Evolutionary conservation across 2,888 invertebrate genomes (phyloP), one percentile per base, ranked within the genome.

Genomic region (Meta bourneti): DNA sequence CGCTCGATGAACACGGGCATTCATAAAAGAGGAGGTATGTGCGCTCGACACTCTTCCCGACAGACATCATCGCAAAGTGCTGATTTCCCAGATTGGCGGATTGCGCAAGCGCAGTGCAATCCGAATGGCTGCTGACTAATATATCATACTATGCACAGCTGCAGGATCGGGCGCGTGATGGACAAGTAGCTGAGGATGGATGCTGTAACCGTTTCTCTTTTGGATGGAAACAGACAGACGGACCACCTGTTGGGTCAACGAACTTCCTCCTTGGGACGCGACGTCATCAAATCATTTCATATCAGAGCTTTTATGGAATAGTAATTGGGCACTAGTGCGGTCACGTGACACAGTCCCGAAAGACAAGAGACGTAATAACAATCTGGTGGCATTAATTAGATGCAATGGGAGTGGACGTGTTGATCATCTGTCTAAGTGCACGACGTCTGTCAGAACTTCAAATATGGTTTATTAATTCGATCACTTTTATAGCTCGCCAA

Each of bases 171-270:
- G 71, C 69, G 49, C 71, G 71, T 86, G 86, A 86, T 86, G 86
- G 86, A 86, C 86, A 70, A 54, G 78, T 34, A 34, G 34, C 34
- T 77, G 54, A 77, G 75, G n/a, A 48, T 77, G 70, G 51, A 71
- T 86, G 51, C 54, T 85, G 86, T 78, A 74, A 83, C 83, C 72
- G 83, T 83, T 79, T 79, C 79, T 82, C 71, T 49, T 71, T 34
- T 70, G 77, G 20, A 20, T 75, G 52, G 51, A 79, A 70, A 51
- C 16, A 51, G 74, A 88, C 88, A 8, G 19, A 19, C 61, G 51
- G 70, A 78, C 86, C 86, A 88, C 88, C 88, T 88, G 88, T 88
- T 74, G 80, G 88, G 88, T 88, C 88, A 79, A 74, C 71, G 88
- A 88, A 88, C 88, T 88, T 88, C 80, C 88, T 88, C 19, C 80